phyloP scores from a whole-genome alignment of 1,140 invertebrate species.

The Dufourea novaeangliae region DNA sequence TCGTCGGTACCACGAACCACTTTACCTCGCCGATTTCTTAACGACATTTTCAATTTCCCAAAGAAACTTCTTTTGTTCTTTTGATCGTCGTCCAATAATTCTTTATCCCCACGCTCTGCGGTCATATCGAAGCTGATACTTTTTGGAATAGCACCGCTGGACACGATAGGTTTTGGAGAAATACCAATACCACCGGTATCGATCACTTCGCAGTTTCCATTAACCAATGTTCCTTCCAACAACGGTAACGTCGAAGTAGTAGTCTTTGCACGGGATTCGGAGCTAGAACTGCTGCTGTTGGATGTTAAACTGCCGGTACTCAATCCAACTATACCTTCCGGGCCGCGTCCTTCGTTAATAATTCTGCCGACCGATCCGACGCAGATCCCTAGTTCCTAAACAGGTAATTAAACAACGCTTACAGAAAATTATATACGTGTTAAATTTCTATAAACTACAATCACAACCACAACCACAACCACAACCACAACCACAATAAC shows the following conservation, averaged over 20 bases:
- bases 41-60: constrained; percentile 86
- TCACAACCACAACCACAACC: neutral
- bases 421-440: constrained; percentile 1
- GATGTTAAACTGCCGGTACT: constrained; percentile 81
- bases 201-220: constrained; percentile 66
- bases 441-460: too few relatives aligned
- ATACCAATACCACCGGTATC: constrained; percentile 54
- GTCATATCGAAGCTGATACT: constrained; percentile 96
- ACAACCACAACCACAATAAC: neutral
- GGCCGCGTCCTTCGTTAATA: neutral
- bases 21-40: constrained; percentile 85
- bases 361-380: constrained; percentile 46
- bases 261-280: constrained; percentile 71
- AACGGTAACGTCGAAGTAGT: constrained; percentile 55
- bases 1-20: constrained; percentile 81
- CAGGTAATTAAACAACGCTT: neutral
- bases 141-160: constrained; percentile 93
- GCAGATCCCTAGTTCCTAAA: constrained; percentile 61
- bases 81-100: constrained; percentile 83
- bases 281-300: constrained; percentile 81
- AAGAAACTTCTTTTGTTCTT: constrained; percentile 86
- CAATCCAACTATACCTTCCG: constrained; percentile 72
- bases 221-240: constrained; percentile 57
- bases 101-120: constrained; percentile 90
- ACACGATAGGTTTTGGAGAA: constrained; percentile 82